A percentile compares a stretch with the other conserved stretches of the same genome.
phyloP scores from a whole-genome alignment of 2,113 vertebrate genomes.

The Pluvialis apricaria region DNA sequence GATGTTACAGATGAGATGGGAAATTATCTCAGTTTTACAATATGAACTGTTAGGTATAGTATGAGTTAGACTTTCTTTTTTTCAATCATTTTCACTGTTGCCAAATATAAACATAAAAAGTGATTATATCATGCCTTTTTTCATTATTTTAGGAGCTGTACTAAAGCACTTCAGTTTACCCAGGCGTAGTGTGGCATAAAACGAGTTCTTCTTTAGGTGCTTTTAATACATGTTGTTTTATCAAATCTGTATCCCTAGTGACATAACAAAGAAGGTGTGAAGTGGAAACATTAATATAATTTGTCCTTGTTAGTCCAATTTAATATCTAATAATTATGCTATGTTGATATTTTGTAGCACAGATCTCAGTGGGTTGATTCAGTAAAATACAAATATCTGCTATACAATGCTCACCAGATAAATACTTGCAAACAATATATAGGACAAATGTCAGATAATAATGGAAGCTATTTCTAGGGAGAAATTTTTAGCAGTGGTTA shows the following conservation, averaged over 20 bases:
- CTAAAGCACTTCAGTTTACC: neutral
- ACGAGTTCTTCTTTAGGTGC: neutral
- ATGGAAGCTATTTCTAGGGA: neutral
- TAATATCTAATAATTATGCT: neutral
- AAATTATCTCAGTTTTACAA: neutral
- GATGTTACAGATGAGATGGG: neutral
- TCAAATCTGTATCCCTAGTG: neutral
- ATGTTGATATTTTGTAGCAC: neutral
- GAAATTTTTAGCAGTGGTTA: neutral
- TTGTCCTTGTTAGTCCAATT: neutral
- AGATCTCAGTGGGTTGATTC: neutral
- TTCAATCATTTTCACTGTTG: neutral
- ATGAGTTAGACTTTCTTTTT: neutral
- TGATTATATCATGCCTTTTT: neutral
- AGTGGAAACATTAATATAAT: neutral
- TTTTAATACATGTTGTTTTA: neutral
- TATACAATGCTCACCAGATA: neutral
- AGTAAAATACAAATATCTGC: neutral
- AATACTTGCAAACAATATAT: neutral
- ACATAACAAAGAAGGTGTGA: neutral
- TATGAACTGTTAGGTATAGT: neutral
- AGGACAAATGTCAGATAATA: neutral
- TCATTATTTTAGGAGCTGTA: neutral
- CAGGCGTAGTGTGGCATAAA: neutral
- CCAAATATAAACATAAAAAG: neutral